Conservation (phyloP, 2,888 invertebrate species). For the Zygothrica quintamaculata region DNA sequence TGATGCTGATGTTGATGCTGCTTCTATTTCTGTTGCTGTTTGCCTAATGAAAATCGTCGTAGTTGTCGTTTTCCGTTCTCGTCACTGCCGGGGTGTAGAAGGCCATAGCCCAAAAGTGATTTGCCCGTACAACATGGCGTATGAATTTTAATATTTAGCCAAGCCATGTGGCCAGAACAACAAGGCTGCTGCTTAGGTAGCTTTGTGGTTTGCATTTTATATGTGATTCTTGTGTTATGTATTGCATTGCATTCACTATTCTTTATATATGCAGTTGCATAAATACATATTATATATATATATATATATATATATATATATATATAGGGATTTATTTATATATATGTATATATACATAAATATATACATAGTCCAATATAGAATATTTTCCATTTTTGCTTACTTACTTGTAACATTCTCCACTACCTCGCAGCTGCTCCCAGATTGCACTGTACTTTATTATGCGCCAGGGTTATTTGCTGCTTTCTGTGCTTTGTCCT, state of each 20-base stretch:
- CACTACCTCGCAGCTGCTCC: constrained; percentile 17
- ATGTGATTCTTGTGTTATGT: constrained; percentile 17
- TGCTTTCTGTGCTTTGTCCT: constrained; percentile 62
- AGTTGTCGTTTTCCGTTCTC: constrained; percentile 33
- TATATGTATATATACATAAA: constrained; percentile 3
- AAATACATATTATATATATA: too few species aligned
- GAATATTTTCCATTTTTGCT: constrained; percentile 49
- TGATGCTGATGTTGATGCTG: neutral
- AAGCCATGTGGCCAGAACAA: constrained; percentile 40
- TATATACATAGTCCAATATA: constrained; percentile 27
- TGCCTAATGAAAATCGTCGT: constrained; percentile 73
- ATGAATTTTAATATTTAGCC: constrained; percentile 80
- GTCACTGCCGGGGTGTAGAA: constrained; percentile 10
- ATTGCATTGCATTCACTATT: too few species aligned
- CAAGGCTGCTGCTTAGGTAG: constrained; percentile 52
- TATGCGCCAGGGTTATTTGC: constrained; percentile 66
- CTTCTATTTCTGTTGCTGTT: constrained; percentile 52
- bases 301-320: too few species aligned
- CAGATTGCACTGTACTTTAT: constrained; percentile 47
- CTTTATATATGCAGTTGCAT: too few species aligned
- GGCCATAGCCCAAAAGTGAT: constrained; percentile 55
- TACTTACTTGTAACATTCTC: constrained; percentile 5
- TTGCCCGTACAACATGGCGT: constrained; percentile 76
- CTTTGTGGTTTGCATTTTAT: constrained; percentile 40
- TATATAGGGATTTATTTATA: too few species aligned